Conservation (phyloP, 2,113 vertebrate species). For the Bombycilla garrulus region DNA sequence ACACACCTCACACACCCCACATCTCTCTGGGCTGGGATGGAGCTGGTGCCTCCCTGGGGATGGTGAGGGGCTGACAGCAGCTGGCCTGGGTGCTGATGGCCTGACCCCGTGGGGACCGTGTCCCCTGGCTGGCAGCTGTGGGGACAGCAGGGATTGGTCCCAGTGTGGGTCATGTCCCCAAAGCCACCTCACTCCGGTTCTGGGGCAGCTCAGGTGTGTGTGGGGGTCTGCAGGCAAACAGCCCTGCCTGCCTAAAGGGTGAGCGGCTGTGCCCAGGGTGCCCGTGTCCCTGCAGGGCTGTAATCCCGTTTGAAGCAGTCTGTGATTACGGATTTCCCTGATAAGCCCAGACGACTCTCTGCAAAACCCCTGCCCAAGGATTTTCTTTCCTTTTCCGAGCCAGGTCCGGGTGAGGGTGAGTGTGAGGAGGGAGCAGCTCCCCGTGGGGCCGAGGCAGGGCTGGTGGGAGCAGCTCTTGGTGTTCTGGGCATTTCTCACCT, state of each 20-base stretch:
- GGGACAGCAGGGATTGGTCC: neutral
- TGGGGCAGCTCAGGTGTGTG: neutral
- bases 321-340: constrained; percentile 46
- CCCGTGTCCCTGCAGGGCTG: neutral
- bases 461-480: neutral
- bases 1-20: rapidly evolving
- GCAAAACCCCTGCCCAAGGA: constrained; percentile 17
- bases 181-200: rapidly evolving
- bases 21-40: neutral
- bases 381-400: constrained; percentile 31
- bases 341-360: constrained; percentile 3
- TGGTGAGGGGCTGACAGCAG: neutral
- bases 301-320: constrained; percentile 15
- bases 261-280: rapidly evolving
- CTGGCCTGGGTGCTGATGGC: neutral
- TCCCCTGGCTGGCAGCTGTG: neutral
- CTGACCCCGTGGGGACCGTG: rapidly evolving
- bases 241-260: rapidly evolving
- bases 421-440: neutral
- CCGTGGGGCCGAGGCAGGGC: rapidly evolving
- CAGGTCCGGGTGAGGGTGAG: neutral
- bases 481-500: neutral
- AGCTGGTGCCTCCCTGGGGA: neutral
- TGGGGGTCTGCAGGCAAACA: neutral
- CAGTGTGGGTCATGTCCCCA: rapidly evolving